A percentile compares a stretch with the other conserved stretches of the same genome.
Conservation (phyloP, 1,140 invertebrate species). For the Microplitis mediator region DNA sequence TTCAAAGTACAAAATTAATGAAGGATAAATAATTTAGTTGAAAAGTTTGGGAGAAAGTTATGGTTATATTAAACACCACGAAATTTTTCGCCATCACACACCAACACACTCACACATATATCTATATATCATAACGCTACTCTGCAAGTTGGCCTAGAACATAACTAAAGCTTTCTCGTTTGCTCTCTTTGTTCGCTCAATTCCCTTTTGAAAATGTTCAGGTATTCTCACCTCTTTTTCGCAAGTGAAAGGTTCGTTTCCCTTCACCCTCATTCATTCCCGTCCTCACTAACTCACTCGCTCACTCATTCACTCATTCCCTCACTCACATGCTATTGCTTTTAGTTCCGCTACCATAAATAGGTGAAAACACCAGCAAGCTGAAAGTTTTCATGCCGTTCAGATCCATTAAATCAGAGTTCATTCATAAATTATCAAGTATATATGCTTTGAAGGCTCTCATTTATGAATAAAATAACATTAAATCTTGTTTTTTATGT, state of each 20-base stretch:
- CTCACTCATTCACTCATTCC: background rate
- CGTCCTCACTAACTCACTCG: background rate
- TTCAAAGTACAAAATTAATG: background rate
- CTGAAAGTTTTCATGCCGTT: conserved; percentile 40
- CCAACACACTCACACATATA: no score
- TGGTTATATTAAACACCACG: background rate
- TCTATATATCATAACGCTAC: no score
- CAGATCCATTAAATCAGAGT: conserved; percentile 44
- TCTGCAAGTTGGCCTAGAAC: background rate
- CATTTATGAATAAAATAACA: background rate
- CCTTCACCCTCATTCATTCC: background rate
- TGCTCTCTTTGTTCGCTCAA: background rate
- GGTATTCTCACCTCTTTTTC: background rate
- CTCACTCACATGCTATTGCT: background rate
- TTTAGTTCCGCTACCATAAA: conserved; percentile 22
- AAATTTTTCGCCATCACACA: background rate
- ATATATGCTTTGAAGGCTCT: background rate
- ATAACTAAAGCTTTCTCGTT: background rate
- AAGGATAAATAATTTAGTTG: conserved; percentile 2
- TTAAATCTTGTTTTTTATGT: conserved; percentile 1
- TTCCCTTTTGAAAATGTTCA: background rate
- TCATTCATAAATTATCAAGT: conserved; percentile 53
- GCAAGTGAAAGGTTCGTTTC: background rate
- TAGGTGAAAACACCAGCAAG: conserved; percentile 26
- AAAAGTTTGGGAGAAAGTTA: background rate